Percentiles rank a stretch among this genome's conserved stretches.
These are phyloP conservation scores for Acromyrmex heyeri DNA, from an alignment of 1,140 invertebrate genomes.

Conservation along the genomic window DNA sequence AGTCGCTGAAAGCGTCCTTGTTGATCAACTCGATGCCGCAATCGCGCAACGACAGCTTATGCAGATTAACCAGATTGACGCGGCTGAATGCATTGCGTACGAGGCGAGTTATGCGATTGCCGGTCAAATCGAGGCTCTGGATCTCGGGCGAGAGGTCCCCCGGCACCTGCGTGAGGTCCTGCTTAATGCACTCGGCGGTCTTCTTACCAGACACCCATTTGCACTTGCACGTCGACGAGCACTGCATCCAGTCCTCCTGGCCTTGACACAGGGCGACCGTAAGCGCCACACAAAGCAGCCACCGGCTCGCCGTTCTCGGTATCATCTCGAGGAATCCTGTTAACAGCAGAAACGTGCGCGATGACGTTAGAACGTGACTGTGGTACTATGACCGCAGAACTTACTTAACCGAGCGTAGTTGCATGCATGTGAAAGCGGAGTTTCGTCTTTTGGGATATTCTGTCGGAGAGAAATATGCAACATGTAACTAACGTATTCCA, in stretches of 20 bases:
- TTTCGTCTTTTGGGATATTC: constrained; percentile 48
- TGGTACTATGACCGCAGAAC: constrained; percentile 7
- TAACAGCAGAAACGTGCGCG: constrained; percentile 62
- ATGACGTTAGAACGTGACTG: constrained; percentile 63
- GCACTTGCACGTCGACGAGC: constrained; percentile 90
- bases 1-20: constrained; percentile 90
- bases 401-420: constrained; percentile 32
- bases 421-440: constrained; percentile 17
- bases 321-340: constrained; percentile 79
- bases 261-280: constrained; percentile 72
- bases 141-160: constrained; percentile 90
- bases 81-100: constrained; percentile 90
- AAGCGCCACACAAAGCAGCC: constrained; percentile 74
- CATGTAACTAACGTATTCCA: constrained; percentile 12
- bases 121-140: constrained; percentile 92
- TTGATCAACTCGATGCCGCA: constrained; percentile 91
- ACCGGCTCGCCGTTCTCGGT: constrained; percentile 64
- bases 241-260: constrained; percentile 88
- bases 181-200: constrained; percentile 92
- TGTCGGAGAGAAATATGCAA: not conserved
- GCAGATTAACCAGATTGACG: constrained; percentile 92
- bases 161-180: constrained; percentile 90
- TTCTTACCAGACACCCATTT: constrained; percentile 93
- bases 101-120: constrained; percentile 90
- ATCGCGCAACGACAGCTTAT: constrained; percentile 92